These are phyloP conservation scores for Astyanax mexicanus DNA, from an alignment of 2,797 vertebrate genomes.

Conservation along the genomic window DNA sequence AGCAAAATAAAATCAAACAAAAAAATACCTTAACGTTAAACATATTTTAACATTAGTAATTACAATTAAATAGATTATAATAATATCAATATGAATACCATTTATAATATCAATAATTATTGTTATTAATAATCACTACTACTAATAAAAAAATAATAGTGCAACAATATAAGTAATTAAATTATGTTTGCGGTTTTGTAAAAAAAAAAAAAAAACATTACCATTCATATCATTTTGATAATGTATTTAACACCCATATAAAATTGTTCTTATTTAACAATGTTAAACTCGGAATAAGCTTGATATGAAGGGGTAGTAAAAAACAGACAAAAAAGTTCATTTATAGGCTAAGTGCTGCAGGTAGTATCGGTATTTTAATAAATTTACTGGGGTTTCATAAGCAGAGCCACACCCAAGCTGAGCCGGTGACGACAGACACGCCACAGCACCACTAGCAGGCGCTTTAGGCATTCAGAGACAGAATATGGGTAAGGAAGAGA, in stretches of 20 bases:
- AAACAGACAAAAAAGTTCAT: background rate
- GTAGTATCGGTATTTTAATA: constrained; percentile 7
- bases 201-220: no score
- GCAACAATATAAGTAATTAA: no score
- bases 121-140: no score
- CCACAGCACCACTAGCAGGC: constrained; percentile 80
- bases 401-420: constrained; percentile 47
- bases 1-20: background rate
- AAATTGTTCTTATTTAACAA: no score
- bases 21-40: background rate
- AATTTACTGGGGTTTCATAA: constrained; percentile 35
- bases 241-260: no score
- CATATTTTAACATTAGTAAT: background rate
- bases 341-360: background rate
- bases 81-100: no score
- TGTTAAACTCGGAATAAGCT: no score
- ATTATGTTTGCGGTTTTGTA: no score
- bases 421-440: constrained; percentile 49
- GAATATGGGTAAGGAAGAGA: background rate
- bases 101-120: no score
- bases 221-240: no score
- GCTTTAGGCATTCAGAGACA: constrained; percentile 70
- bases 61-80: background rate
- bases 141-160: background rate
- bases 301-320: background rate